A percentile compares a stretch with the other conserved stretches of the same genome.
Conservation (phyloP, 2,888 invertebrate species). For the Dione juno region DNA sequence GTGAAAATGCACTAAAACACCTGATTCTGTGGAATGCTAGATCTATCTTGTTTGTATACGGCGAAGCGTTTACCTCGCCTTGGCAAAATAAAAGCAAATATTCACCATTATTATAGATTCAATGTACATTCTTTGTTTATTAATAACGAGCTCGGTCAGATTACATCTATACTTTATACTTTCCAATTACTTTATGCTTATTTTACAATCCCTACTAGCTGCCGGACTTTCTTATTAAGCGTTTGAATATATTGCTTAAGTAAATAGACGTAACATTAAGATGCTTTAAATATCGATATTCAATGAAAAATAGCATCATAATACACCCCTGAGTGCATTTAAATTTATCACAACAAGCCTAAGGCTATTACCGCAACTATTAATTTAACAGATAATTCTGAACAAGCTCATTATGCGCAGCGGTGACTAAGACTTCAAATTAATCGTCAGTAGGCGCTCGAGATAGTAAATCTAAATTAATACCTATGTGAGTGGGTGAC, state of each 20-base stretch:
- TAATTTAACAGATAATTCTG: conserved; percentile 51
- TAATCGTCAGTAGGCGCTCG: conserved; percentile 58
- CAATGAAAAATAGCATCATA: conserved; percentile 33
- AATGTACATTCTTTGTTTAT: conserved; percentile 34
- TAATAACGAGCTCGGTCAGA: conserved; percentile 22
- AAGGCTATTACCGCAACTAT: conserved; percentile 48
- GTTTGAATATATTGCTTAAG: background rate
- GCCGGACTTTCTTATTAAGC: background rate
- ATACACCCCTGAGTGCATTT: conserved; percentile 39
- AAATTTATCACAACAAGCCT: conserved; percentile 43
- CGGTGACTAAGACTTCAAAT: conserved; percentile 57
- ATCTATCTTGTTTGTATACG: conserved; percentile 47
- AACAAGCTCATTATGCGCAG: conserved; percentile 50
- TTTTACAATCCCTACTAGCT: background rate
- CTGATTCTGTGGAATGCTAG: conserved; percentile 48
- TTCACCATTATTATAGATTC: conserved; percentile 29
- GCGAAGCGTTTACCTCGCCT: conserved; percentile 37
- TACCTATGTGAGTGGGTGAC: conserved; percentile 73
- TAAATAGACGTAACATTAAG: background rate
- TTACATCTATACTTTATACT: conserved; percentile 12
- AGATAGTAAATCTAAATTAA: conserved; percentile 76
- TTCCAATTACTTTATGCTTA: conserved; percentile 3
- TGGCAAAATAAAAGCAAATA: conserved; percentile 37
- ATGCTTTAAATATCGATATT: conserved; percentile 14
- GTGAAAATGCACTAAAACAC: conserved; percentile 66